phyloP scores from a whole-genome alignment of 2,113 vertebrate species.

The Oncorhynchus nerka region DNA sequence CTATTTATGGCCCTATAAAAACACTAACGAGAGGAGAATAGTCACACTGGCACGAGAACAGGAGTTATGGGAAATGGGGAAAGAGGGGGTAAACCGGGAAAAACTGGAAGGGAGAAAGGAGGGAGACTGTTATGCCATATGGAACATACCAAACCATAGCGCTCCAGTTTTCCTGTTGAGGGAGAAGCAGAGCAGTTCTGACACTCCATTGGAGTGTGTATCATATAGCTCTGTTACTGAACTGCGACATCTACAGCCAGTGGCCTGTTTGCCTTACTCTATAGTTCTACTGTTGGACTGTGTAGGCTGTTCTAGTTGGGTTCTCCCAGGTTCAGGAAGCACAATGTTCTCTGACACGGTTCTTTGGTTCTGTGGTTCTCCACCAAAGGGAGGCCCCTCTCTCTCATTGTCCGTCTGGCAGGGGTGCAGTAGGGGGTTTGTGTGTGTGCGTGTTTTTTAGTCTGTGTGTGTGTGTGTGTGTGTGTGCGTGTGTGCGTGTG shows the following conservation, averaged over 20 bases:
- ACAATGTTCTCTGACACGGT: neutral
- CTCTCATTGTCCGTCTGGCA: constrained; percentile 6
- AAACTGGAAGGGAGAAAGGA: neutral
- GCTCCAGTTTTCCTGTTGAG: neutral
- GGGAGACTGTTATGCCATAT: neutral
- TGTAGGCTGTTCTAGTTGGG: neutral
- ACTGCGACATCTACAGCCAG: neutral
- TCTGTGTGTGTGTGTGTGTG: too few relatives aligned
- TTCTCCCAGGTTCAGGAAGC: neutral
- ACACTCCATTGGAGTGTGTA: too few relatives aligned
- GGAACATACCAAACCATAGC: neutral
- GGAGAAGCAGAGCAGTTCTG: neutral
- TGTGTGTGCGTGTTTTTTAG: neutral
- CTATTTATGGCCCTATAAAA: constrained; percentile 69
- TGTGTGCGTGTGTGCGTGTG: neutral
- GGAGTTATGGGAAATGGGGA: constrained; percentile 47
- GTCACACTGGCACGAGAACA: constrained; percentile 49
- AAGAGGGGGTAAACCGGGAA: constrained; percentile 36
- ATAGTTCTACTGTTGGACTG: neutral
- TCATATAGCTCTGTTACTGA: neutral
- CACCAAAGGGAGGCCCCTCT: constrained; percentile 24
- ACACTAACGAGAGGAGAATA: constrained; percentile 56
- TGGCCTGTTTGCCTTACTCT: neutral
- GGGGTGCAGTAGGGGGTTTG: neutral
- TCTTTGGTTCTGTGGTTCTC: constrained; percentile 6